Evolutionary conservation across 2,113 vertebrate genomes (phyloP).

Genomic region (Burhinus bistriatus): DNA sequence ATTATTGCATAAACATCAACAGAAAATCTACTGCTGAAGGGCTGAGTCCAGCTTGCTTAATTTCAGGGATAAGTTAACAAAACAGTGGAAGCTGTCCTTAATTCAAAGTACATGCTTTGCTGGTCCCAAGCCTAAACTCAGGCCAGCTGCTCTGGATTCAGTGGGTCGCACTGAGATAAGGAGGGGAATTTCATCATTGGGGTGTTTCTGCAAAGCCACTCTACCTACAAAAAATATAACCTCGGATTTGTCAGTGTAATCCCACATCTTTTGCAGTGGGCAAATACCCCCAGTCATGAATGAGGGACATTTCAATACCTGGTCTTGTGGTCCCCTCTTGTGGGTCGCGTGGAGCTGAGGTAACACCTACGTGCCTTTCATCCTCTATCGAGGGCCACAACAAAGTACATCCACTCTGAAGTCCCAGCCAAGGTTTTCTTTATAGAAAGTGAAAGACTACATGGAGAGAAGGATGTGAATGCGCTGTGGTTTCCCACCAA

Average conservation of each 20-base stretch:
- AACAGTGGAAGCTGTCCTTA: not conserved
- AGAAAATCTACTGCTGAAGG: not conserved
- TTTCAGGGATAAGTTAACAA: not conserved
- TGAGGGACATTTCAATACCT: too few species aligned
- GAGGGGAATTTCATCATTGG: not conserved
- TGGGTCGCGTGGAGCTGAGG: not conserved
- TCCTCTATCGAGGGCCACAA: not conserved
- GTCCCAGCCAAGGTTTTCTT: not conserved
- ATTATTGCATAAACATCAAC: not conserved
- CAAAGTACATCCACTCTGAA: not conserved
- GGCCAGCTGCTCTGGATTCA: not conserved
- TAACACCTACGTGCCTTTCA: not conserved
- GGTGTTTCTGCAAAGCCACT: not conserved
- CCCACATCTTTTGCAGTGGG: not conserved
- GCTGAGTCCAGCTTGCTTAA: not conserved
- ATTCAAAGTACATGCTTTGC: not conserved
- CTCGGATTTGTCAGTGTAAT: not conserved
- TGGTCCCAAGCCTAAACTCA: not conserved
- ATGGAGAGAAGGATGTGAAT: not conserved
- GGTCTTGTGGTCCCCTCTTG: not conserved
- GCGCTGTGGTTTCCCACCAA: not conserved
- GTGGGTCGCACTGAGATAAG: not conserved
- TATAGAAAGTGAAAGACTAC: not conserved
- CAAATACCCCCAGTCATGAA: not conserved
- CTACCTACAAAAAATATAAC: not conserved